Conservation (phyloP, 2,888 invertebrate genomes). For the Mythimna loreyi region DNA sequence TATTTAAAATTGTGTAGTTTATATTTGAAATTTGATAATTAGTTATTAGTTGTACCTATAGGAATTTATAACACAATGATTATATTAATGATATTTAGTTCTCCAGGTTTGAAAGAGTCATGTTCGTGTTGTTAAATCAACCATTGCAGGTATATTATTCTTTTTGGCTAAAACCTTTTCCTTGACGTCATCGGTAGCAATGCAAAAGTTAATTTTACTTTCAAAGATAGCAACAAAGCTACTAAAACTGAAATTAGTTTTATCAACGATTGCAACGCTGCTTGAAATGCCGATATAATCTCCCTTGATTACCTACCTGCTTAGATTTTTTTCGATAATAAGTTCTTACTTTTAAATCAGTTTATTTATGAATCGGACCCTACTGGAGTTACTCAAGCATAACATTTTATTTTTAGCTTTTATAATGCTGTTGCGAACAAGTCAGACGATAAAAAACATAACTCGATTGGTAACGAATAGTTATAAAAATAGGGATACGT, state of each 20-base stretch:
- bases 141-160: too few relatives aligned
- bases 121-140: too few relatives aligned
- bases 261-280: too few relatives aligned
- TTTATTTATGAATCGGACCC: background rate
- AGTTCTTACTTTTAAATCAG: background rate
- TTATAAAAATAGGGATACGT: background rate
- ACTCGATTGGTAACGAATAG: background rate
- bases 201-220: too few relatives aligned
- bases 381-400: background rate
- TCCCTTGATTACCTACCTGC: background rate
- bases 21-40: background rate
- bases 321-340: background rate
- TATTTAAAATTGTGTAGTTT: conserved; percentile 10
- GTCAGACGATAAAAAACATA: background rate
- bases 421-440: background rate
- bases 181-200: too few relatives aligned
- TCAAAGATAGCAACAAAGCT: too few relatives aligned
- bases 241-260: too few relatives aligned
- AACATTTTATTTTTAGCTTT: background rate
- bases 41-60: background rate
- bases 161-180: too few relatives aligned
- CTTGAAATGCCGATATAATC: too few relatives aligned
- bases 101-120: background rate
- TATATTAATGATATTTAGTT: too few relatives aligned
- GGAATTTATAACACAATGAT: background rate